Evolutionary conservation across 2,797 vertebrate genomes (phyloP).

Genomic region (Aulostomus chinensis): DNA sequence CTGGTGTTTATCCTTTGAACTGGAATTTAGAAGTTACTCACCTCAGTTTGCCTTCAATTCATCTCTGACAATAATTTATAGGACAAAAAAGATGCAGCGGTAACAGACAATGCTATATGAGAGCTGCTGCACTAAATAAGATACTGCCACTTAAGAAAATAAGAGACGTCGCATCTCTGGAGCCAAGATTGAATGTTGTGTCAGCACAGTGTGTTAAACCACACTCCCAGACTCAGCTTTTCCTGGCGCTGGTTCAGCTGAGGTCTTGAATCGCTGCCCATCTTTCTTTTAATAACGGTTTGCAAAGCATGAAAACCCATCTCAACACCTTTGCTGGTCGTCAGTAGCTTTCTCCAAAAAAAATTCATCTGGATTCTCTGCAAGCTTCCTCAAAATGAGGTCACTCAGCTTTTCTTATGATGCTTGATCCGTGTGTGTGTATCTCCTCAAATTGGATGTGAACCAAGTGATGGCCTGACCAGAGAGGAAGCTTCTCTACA

Average conservation of each 20-base stretch:
- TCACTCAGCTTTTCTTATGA: constrained; percentile 30
- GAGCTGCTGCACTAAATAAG: constrained; percentile 58
- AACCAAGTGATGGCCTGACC: constrained; percentile 18
- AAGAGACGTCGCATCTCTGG: constrained; percentile 60
- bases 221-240: constrained; percentile 79
- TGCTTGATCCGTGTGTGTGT: constrained; percentile 14
- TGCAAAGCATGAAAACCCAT: constrained; percentile 26
- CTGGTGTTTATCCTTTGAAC: too few species aligned
- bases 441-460: constrained; percentile 36
- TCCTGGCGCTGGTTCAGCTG: constrained; percentile 56
- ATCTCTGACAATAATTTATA: constrained; percentile 34
- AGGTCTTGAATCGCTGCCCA: constrained; percentile 33
- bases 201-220: constrained; percentile 81
- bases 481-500: constrained; percentile 11
- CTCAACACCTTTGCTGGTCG: constrained; percentile 29
- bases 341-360: neutral
- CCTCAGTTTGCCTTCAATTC: constrained; percentile 5
- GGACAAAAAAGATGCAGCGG: constrained; percentile 11
- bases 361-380: too few species aligned
- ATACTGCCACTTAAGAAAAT: constrained; percentile 70
- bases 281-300: constrained; percentile 46
- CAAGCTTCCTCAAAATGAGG: constrained; percentile 30
- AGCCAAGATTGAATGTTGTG: constrained; percentile 80
- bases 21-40: neutral
- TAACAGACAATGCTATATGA: constrained; percentile 48